phyloP scores from a whole-genome alignment of 2,888 invertebrate genomes.

The Eretmocerus hayati region DNA sequence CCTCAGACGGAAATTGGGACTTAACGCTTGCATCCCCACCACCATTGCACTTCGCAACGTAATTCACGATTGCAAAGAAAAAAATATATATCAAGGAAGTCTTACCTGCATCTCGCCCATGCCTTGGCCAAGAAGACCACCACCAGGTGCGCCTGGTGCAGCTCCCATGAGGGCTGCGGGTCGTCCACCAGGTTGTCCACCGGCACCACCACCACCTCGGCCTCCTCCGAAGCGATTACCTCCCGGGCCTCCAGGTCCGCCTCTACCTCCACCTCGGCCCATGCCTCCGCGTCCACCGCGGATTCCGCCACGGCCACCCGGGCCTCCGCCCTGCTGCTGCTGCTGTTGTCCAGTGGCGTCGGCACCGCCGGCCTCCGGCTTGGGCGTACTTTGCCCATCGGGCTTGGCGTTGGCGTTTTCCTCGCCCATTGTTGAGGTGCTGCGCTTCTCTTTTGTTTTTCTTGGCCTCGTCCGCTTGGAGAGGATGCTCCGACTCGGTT shows the following conservation, averaged over 20 bases:
- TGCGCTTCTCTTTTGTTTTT: conserved; percentile 6
- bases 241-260: conserved; percentile 21
- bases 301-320: conserved; percentile 20
- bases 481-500: too few relatives aligned
- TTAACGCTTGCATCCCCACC: too few relatives aligned
- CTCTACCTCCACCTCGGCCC: conserved; percentile 26
- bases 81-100: too few relatives aligned
- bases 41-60: too few relatives aligned
- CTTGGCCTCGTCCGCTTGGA: conserved; percentile 12
- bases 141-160: conserved; percentile 22
- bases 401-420: conserved; percentile 36
- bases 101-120: conserved; percentile 19
- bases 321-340: conserved; percentile 27
- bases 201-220: conserved; percentile 25
- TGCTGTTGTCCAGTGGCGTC: conserved; percentile 27
- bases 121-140: too few relatives aligned
- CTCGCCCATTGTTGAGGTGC: conserved; percentile 27
- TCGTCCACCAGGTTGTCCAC: conserved; percentile 28
- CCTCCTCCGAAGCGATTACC: conserved; percentile 26
- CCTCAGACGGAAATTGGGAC: too few relatives aligned
- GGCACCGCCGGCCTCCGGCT: conserved; percentile 28
- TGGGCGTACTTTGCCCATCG: conserved; percentile 30
- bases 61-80: too few relatives aligned
- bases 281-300: conserved; percentile 9
- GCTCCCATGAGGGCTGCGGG: conserved; percentile 8